phyloP scores from a whole-genome alignment of 1,140 invertebrate genomes.

The Ceratina calcarata region DNA sequence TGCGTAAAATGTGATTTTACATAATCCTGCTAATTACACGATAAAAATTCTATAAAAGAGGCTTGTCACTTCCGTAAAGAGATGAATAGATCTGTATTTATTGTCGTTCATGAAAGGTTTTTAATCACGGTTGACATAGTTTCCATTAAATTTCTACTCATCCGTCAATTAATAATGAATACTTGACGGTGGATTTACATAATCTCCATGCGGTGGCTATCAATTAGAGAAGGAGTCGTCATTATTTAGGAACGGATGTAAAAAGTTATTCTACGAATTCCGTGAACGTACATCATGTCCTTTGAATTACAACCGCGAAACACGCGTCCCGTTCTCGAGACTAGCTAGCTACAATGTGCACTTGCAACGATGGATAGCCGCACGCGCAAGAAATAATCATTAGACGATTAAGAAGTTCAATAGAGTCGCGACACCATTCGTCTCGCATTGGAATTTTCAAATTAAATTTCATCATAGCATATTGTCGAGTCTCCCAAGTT shows the following conservation, averaged over 20 bases:
- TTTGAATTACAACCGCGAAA: conserved; percentile 1
- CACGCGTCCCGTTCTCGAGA: not conserved
- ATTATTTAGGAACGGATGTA: conserved; percentile 11
- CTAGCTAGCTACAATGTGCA: not conserved
- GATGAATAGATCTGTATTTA: not conserved
- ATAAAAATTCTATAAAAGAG: not conserved
- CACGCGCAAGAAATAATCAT: conserved; percentile 14
- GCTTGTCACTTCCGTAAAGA: not conserved
- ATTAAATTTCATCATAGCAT: too few relatives aligned
- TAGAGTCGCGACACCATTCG: too few relatives aligned
- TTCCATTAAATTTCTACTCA: conserved; percentile 40
- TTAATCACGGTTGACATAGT: conserved; percentile 42
- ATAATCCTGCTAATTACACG: too few relatives aligned
- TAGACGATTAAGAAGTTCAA: conserved; percentile 2
- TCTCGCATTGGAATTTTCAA: too few relatives aligned
- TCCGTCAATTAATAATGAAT: conserved; percentile 37
- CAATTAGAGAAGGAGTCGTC: conserved; percentile 9
- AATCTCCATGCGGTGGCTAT: conserved; percentile 10
- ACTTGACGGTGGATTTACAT: conserved; percentile 41
- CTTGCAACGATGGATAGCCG: not conserved
- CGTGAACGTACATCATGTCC: not conserved
- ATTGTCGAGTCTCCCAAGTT: too few relatives aligned
- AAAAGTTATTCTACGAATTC: conserved; percentile 15
- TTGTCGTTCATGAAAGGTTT: not conserved
- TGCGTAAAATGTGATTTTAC: too few relatives aligned